Base-by-base conservation (phyloP, 1,140 invertebrate genomes). In the Schlechtendalia chinensis region DNA sequence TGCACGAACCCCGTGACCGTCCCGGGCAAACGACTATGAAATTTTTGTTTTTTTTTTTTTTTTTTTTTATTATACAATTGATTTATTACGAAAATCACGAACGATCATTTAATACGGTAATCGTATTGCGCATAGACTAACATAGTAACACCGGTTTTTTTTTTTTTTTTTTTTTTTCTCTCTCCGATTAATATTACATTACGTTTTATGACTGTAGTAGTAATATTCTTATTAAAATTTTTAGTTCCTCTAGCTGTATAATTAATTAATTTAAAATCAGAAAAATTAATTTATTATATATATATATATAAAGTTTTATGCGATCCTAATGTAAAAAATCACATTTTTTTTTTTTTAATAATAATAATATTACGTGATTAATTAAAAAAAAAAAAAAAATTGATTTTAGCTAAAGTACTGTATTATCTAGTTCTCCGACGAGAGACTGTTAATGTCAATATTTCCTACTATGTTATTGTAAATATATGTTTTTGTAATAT, bases 211-310 rank as follows among this genome's bases (percentile, higher is more conserved):
- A 53, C 39, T 53, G 24, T 72, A 71, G 22, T 72, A 72, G 50
- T 75, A n/a, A n/a, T n/a, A 75, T 39, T 67, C 39, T 75, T 56
- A 32, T 75, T 27, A 19, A 75, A 53, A 75, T 39, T 39, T 39
- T 61, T 77, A 77, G 74, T 77, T 77, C 74, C 74, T 77, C 61
- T 77, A 77, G 74, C 74, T 74, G 54, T 75, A 58, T 58, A 17
- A 54, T 72, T 69, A 69, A 16, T 29, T 63, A 19, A 39, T 67
- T 67, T 45, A 47, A 47, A 69, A 24, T 67, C 19, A 17, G 32
- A 39, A 3, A 39, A 39, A 27, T 32, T 32, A 65, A 65, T 4
- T 4, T 3, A 39, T 4, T 39, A 39, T 39, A 39, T 39, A 39
- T 39, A 65, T 32, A 65, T 29, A 65, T 12, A 32, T 29, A 32